These are phyloP conservation scores for Zeus faber DNA, from an alignment of 2,113 vertebrate species.

Conservation along the genomic window DNA sequence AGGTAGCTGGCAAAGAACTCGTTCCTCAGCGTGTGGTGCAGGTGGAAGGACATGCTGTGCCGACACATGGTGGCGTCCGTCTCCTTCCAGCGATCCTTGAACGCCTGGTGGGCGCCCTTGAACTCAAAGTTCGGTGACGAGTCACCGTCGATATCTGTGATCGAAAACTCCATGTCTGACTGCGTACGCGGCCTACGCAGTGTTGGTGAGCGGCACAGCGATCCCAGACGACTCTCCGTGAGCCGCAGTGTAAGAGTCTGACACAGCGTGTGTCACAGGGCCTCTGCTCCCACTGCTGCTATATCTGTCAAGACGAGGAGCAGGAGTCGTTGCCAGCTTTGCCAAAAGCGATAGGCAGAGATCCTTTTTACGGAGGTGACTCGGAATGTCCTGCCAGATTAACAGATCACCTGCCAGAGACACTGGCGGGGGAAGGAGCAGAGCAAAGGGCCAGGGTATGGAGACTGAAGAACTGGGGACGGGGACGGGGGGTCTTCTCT, in stretches of 20 bases:
- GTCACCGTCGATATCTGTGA: neutral
- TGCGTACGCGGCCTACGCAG: too few species aligned
- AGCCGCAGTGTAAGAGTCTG: constrained; percentile 19
- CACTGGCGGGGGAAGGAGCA: constrained; percentile 6
- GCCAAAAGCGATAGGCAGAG: constrained; percentile 59
- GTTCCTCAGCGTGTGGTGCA: constrained; percentile 83
- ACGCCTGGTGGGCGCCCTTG: constrained; percentile 84
- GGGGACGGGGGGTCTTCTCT: constrained; percentile 29
- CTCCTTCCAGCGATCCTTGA: constrained; percentile 85
- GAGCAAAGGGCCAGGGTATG: neutral
- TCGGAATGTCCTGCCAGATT: constrained; percentile 57
- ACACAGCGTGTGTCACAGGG: neutral
- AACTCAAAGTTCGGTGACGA: constrained; percentile 63
- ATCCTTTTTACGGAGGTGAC: constrained; percentile 55
- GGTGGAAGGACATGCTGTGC: constrained; percentile 91
- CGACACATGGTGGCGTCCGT: constrained; percentile 86
- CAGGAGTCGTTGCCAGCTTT: constrained; percentile 59
- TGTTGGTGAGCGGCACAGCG: too few species aligned
- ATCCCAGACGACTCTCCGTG: too few species aligned
- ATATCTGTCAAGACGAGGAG: constrained; percentile 61
- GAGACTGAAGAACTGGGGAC: constrained; percentile 24
- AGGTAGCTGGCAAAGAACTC: constrained; percentile 97
- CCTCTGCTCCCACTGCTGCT: constrained; percentile 63
- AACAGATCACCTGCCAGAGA: constrained; percentile 64
- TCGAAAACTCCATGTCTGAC: constrained; percentile 36